phyloP scores from a whole-genome alignment of 2,888 invertebrate species.

The Drosophila algonquin region DNA sequence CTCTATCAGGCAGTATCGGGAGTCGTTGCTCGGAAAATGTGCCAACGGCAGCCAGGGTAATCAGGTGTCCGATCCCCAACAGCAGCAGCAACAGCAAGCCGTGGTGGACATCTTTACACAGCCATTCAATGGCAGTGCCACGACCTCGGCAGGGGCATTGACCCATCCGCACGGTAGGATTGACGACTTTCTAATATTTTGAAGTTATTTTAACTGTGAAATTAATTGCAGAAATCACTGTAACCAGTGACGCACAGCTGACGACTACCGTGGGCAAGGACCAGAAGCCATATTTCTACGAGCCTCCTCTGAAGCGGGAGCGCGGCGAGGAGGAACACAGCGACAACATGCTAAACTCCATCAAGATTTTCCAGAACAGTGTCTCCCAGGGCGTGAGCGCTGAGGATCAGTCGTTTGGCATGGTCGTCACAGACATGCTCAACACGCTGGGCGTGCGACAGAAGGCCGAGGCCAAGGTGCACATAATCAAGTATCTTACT shows the following conservation, averaged over 20 bases:
- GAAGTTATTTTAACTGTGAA: neutral
- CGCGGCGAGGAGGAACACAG: slow-evolving; percentile 81
- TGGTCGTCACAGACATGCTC: slow-evolving; percentile 82
- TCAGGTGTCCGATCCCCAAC: slow-evolving; percentile 80
- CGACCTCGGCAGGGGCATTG: slow-evolving; percentile 79
- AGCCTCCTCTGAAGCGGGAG: slow-evolving; percentile 80
- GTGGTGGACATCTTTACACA: slow-evolving; percentile 81
- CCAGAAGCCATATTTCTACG: slow-evolving; percentile 82
- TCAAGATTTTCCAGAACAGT: slow-evolving; percentile 82
- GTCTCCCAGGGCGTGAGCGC: slow-evolving; percentile 81
- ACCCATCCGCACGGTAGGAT: slow-evolving; percentile 81
- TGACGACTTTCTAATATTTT: neutral
- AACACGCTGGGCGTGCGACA: slow-evolving; percentile 81
- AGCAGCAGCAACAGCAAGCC: slow-evolving; percentile 79
- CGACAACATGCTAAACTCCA: slow-evolving; percentile 82
- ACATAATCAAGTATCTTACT: slow-evolving; percentile 81
- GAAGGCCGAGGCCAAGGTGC: slow-evolving; percentile 82
- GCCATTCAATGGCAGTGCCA: slow-evolving; percentile 80
- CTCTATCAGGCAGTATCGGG: slow-evolving; percentile 81
- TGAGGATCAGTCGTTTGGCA: slow-evolving; percentile 82
- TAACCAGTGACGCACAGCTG: slow-evolving; percentile 80
- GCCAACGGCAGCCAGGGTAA: slow-evolving; percentile 70
- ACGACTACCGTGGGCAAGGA: slow-evolving; percentile 77
- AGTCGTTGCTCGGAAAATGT: slow-evolving; percentile 81
- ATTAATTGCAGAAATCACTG: slow-evolving; percentile 73